Base-by-base conservation (phyloP, 2,113 vertebrate species). In the Circaetus cinerascens region DNA sequence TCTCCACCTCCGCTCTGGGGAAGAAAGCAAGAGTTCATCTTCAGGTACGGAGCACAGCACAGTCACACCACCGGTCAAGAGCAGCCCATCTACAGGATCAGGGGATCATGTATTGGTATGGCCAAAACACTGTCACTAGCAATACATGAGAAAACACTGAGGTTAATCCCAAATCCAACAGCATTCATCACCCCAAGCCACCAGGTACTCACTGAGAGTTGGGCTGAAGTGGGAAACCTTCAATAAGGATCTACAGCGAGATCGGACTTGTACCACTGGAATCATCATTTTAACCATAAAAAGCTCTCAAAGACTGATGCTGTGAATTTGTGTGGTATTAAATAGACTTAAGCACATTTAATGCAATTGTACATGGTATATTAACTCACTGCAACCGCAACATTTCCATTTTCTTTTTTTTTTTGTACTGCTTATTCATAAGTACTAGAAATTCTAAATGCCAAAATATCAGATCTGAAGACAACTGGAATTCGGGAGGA, bases 1-100 rank as follows among this genome's bases (percentile, higher is more conserved):
- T 97, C 88, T 99, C 98, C 1, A 36, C 56, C 95, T 99, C 99
- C 10, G 99, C 99, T 91, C 99, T 99, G 95, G 57, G 81, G 95
- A 88, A 98, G 32, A 94, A 87, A 91, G 34, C 89, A 68, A 81
- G 53, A 34, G 55, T 11, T 1, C 18, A 19, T 13, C 19, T 50
- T 89, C 59, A 89, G 76, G 4, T 4, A 15, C 8, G 10, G 11
- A 30, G 41, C 46, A 59, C 23, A 19, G 60, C 36, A 75, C 15
- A 38, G 9, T 17, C 40, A 48, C 41, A 84, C 4, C 14, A 53
- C 7, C 0, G 0, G 5, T 80, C 63, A 36, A 0, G 15, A 60
- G 22, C 1, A 1, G 6, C 5, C 46, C 16, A 29, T 41, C 73
- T 36, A 20, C 27, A 50, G 21, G 17, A 22, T 18, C 12, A 36